Percentiles rank a stretch among this genome's conserved stretches.
phyloP scores from a whole-genome alignment of 2,797 vertebrate genomes.

The Megalops cyprinoides region DNA sequence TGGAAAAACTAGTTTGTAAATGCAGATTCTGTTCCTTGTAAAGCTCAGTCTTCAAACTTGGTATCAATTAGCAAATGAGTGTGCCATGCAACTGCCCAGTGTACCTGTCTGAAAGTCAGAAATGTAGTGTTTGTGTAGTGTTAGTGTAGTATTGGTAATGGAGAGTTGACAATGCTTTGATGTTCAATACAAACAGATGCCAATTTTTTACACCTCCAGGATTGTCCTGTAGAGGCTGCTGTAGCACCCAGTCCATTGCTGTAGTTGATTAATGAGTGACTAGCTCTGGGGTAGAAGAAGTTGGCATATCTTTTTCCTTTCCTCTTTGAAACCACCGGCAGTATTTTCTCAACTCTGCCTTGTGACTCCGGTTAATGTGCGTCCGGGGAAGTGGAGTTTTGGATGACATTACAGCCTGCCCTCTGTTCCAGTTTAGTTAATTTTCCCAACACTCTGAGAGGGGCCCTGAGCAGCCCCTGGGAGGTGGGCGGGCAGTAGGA shows the following conservation, averaged over 20 bases:
- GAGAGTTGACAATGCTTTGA: not conserved
- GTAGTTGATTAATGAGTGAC: conserved; percentile 81
- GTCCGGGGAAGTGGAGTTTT: conserved; percentile 50
- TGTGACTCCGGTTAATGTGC: conserved; percentile 75
- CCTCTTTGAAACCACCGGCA: not conserved
- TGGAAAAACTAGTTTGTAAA: too few species aligned
- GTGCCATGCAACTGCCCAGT: conserved; percentile 5
- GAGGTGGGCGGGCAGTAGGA: conserved; percentile 49
- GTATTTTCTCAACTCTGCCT: conserved; percentile 68
- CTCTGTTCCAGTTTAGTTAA: conserved; percentile 50
- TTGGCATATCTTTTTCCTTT: conserved; percentile 58
- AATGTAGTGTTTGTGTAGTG: not conserved
- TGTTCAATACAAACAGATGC: not conserved
- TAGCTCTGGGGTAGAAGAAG: conserved; percentile 75
- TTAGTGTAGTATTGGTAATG: not conserved
- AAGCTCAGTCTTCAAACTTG: not conserved
- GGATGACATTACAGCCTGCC: conserved; percentile 36
- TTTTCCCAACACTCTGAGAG: not conserved
- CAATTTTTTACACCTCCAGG: conserved; percentile 35
- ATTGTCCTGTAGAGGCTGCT: conserved; percentile 60
- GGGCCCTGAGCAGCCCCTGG: conserved; percentile 61
- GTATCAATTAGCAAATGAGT: not conserved
- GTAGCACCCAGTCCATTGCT: conserved; percentile 74
- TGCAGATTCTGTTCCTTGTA: not conserved
- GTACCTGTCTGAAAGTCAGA: not conserved